These are phyloP conservation scores for Chirona hameri DNA, from an alignment of 2,888 invertebrate species.

Conservation along the genomic window DNA sequence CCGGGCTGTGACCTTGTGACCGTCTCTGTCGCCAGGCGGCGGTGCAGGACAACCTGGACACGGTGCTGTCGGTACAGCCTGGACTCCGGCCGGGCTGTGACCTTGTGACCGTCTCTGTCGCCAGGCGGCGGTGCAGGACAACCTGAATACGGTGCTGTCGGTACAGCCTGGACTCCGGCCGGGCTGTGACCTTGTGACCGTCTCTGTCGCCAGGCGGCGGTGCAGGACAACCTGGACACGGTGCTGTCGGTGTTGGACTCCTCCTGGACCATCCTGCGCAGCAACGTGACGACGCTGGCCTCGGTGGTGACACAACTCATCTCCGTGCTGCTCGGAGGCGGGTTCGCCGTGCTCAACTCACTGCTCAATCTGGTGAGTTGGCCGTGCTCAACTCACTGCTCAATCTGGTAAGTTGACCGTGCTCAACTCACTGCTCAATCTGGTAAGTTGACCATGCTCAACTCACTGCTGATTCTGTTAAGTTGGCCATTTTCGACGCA, in stretches of 20 bases:
- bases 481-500: too few relatives aligned
- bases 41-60: constrained; percentile 68
- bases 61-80: constrained; percentile 68
- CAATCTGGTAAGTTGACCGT: too few relatives aligned
- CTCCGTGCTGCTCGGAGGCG: constrained; percentile 80
- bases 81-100: too few relatives aligned
- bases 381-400: constrained; percentile 56
- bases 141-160: constrained; percentile 81
- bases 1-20: too few relatives aligned
- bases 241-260: constrained; percentile 80
- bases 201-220: background rate
- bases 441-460: constrained; percentile 52
- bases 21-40: background rate
- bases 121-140: constrained; percentile 46
- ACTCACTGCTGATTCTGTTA: too few relatives aligned
- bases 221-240: constrained; percentile 70
- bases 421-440: too few relatives aligned
- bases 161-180: constrained; percentile 50
- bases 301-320: constrained; percentile 81
- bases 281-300: constrained; percentile 81
- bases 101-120: too few relatives aligned
- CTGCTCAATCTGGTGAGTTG: constrained; percentile 70
- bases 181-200: too few relatives aligned
- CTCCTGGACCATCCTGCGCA: constrained; percentile 84
- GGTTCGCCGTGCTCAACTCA: constrained; percentile 84